These are phyloP conservation scores for Hemicrepidius hirtus DNA, from an alignment of 2,888 invertebrate species.

Conservation along the genomic window DNA sequence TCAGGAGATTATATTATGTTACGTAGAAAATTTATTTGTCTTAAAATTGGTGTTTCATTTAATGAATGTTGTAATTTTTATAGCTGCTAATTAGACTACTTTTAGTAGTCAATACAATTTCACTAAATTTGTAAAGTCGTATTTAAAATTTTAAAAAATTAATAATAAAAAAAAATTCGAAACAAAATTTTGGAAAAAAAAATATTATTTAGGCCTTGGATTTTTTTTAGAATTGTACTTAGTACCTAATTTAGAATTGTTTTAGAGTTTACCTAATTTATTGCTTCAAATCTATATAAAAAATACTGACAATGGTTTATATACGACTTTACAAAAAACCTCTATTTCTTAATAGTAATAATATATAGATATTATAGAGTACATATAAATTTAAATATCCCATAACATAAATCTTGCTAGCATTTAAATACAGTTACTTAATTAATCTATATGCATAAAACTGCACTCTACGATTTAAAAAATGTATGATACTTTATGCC, in stretches of 20 bases:
- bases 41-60: slow-evolving; percentile 43
- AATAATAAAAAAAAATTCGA: slow-evolving; percentile 3
- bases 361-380: slow-evolving; percentile 49
- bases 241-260: slow-evolving; percentile 50
- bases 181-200: slow-evolving; percentile 18
- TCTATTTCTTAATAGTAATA: slow-evolving; percentile 47
- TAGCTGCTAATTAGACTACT: slow-evolving; percentile 26
- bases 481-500: slow-evolving; percentile 43
- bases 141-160: slow-evolving; percentile 12
- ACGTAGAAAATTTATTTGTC: neutral
- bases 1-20: neutral
- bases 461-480: slow-evolving; percentile 48
- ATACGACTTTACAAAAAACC: slow-evolving; percentile 49
- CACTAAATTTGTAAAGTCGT: slow-evolving; percentile 51
- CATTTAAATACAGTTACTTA: slow-evolving; percentile 53
- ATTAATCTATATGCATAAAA: slow-evolving; percentile 51
- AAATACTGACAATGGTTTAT: slow-evolving; percentile 31
- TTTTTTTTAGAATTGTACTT: slow-evolving; percentile 47
- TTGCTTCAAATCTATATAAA: slow-evolving; percentile 34
- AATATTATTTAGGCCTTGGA: slow-evolving; percentile 44
- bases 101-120: slow-evolving; percentile 39
- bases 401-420: slow-evolving; percentile 52
- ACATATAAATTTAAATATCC: slow-evolving; percentile 55
- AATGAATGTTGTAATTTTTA: slow-evolving; percentile 43
- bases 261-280: slow-evolving; percentile 39